These are phyloP conservation scores for Clarias macrocephalus DNA, from an alignment of 2,113 vertebrate genomes.

Conservation along the genomic window DNA sequence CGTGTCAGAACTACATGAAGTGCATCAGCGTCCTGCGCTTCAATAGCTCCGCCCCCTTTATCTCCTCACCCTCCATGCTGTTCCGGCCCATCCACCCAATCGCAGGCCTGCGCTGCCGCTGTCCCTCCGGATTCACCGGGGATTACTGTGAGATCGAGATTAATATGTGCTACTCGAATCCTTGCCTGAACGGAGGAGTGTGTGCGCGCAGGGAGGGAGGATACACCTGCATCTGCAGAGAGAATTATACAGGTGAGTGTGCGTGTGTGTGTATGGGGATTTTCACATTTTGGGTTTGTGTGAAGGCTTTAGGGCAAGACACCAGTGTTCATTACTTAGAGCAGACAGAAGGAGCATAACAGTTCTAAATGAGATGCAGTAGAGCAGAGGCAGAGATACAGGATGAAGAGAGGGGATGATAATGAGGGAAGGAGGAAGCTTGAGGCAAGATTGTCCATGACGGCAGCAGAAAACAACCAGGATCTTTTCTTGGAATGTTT, in stretches of 20 bases:
- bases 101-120: constrained; percentile 91
- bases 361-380: not conserved
- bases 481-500: not conserved
- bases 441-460: not conserved
- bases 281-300: not conserved
- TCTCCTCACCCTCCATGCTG: constrained; percentile 88
- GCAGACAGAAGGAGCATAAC: constrained; percentile 15
- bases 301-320: constrained; percentile 6
- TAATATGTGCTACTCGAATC: constrained; percentile 98
- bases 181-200: constrained; percentile 88
- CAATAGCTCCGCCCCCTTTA: constrained; percentile 94
- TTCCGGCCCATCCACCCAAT: constrained; percentile 98
- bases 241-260: constrained; percentile 85
- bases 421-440: constrained; percentile 23
- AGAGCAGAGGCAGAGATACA: constrained; percentile 10
- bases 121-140: constrained; percentile 91
- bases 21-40: constrained; percentile 97
- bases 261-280: not conserved
- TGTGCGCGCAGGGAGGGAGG: constrained; percentile 90
- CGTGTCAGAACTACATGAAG: constrained; percentile 99
- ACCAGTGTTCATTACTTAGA: constrained; percentile 8
- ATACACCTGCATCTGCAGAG: constrained; percentile 90
- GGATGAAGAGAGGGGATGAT: constrained; percentile 12
- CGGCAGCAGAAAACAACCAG: not conserved
- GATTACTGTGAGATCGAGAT: constrained; percentile 98